Conservation (phyloP, 2,113 vertebrate genomes). For the Calyptomena viridis region DNA sequence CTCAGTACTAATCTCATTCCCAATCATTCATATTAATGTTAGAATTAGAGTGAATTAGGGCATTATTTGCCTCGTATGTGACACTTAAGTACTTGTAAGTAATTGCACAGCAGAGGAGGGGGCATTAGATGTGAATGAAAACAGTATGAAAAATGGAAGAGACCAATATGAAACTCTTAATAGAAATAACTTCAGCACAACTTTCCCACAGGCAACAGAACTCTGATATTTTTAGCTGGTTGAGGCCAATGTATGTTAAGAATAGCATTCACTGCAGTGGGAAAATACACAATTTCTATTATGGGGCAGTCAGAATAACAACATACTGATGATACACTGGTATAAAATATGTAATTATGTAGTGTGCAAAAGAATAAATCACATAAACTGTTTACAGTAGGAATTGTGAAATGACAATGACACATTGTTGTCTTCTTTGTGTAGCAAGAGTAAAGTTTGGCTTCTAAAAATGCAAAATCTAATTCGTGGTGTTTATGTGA, state of each 20-base stretch:
- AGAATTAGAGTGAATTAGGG: conserved; percentile 64
- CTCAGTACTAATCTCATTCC: conserved; percentile 54
- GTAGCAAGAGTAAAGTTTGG: neutral
- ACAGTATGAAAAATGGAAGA: conserved; percentile 35
- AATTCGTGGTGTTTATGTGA: neutral
- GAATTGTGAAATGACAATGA: conserved; percentile 43
- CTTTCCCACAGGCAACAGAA: conserved; percentile 74
- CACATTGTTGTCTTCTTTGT: conserved; percentile 23
- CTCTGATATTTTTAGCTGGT: conserved; percentile 76
- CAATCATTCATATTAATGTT: conserved; percentile 56
- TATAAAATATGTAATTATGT: conserved; percentile 64
- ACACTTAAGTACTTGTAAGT: conserved; percentile 41
- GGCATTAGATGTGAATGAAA: neutral
- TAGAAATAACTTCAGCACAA: conserved; percentile 57
- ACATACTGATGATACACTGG: conserved; percentile 49
- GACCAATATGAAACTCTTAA: conserved; percentile 29
- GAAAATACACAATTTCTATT: conserved; percentile 70
- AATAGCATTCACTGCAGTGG: conserved; percentile 75
- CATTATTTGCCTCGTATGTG: conserved; percentile 36
- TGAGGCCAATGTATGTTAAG: conserved; percentile 64
- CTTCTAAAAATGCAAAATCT: conserved; percentile 21
- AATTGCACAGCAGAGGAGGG: conserved; percentile 1
- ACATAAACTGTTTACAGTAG: conserved; percentile 65
- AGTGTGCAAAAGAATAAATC: conserved; percentile 60
- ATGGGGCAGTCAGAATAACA: conserved; percentile 51